Evolutionary conservation across 2,888 invertebrate species (phyloP), one percentile per base, ranked within the genome.

Genomic region (Apotomis betuletana): DNA sequence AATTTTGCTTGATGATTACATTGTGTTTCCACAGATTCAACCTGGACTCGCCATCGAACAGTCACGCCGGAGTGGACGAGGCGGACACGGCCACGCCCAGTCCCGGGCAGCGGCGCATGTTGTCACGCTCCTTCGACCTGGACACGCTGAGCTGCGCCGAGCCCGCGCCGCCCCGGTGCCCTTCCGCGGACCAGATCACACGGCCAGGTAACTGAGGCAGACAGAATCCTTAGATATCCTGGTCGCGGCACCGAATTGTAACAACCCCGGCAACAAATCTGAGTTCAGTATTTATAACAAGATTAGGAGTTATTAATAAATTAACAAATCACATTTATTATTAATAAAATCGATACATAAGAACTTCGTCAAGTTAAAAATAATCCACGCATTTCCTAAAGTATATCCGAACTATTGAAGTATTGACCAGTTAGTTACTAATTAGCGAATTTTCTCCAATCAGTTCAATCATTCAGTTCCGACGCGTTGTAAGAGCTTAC

Each of bases 71-170:
- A 0, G 83, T 80, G 1, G 92, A 91, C 69, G 90, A 90, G 73
- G 80, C 88, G 0, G 91, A 90, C 80, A 77, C 77, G 51, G 57
- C 81, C 0, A 78, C 84, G 0, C 86, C 82, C 80, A 86, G 83
- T n/a, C 84, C 89, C 0, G 79, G 77, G 0, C 87, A 87, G 69
- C 74, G 90, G 5, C 78, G 91, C 1, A 80, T 90, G 64, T 77
- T 90, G 84, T 91, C 91, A 4, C 83, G 92, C 12, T 92, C 91
- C 5, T 92, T 92, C 75, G 91, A 92, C 70, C 78, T 91, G 73
- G 91, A 92, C 63, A 90, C 90, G 70, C 79, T 90, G 69, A 84
- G 1, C 79, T 75, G 10, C 87, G 5, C 87, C 41, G 70, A 77
- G 12, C 81, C 77, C 0, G 83, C 86, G 13, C 87, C 90, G 13